These are phyloP conservation scores for Chionoecetes opilio DNA, from an alignment of 1,140 invertebrate genomes.

Conservation along the genomic window DNA sequence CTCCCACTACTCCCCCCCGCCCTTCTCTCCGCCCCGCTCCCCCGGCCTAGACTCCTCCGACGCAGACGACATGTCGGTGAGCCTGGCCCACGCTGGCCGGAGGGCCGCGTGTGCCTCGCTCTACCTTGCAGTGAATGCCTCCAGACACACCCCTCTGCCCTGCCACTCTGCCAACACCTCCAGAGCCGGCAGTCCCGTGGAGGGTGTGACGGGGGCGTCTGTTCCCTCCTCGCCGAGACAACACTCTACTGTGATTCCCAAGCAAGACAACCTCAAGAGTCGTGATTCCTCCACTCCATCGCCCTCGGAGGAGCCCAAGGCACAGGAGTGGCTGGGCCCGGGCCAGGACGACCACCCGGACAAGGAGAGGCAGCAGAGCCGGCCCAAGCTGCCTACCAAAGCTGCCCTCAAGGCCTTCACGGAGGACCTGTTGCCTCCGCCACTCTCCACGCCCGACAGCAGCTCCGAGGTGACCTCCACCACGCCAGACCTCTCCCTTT, in stretches of 20 bases:
- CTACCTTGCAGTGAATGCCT: background rate
- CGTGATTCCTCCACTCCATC: background rate
- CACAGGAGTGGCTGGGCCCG: background rate
- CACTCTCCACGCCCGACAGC: slow-evolving; percentile 59
- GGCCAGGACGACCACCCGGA: background rate
- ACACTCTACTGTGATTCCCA: background rate
- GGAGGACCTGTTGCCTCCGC: slow-evolving; percentile 59
- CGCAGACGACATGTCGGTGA: slow-evolving; percentile 6
- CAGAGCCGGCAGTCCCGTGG: background rate
- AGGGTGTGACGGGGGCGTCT: background rate
- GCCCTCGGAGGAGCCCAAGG: background rate
- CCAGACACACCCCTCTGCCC: background rate
- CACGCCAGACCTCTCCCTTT: slow-evolving; percentile 45
- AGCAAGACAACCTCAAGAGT: background rate
- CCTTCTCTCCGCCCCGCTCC: slow-evolving; percentile 60
- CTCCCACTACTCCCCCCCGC: slow-evolving; percentile 62
- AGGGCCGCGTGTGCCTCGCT: background rate
- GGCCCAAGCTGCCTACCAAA: slow-evolving; percentile 64
- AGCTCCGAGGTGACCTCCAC: slow-evolving; percentile 74
- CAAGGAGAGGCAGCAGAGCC: background rate
- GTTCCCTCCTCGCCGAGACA: background rate
- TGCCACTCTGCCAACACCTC: background rate
- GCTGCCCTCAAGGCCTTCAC: slow-evolving; percentile 71
- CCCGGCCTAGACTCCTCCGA: slow-evolving; percentile 53
- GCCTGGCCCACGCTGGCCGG: background rate